These are phyloP conservation scores for Cetonia aurata DNA, from an alignment of 2,888 invertebrate species.

Conservation along the genomic window DNA sequence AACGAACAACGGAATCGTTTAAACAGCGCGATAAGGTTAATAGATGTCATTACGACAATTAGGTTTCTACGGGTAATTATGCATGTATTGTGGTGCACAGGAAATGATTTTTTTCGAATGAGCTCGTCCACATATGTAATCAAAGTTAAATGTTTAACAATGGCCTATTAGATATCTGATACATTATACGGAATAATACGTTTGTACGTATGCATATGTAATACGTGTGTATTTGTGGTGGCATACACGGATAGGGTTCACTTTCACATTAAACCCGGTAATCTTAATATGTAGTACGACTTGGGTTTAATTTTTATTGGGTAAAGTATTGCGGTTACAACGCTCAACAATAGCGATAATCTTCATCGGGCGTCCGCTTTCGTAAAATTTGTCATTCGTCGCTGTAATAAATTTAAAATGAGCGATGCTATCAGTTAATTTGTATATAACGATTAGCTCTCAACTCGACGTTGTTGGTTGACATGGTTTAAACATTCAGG, in stretches of 20 bases:
- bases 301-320: slow-evolving; percentile 31
- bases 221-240: not conserved
- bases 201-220: too few species aligned
- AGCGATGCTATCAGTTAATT: slow-evolving; percentile 5
- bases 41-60: slow-evolving; percentile 67
- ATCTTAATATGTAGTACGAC: slow-evolving; percentile 21
- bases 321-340: slow-evolving; percentile 8
- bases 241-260: slow-evolving; percentile 4
- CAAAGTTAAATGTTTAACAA: slow-evolving; percentile 67
- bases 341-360: slow-evolving; percentile 25
- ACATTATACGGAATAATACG: slow-evolving; percentile 47
- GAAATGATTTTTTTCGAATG: slow-evolving; percentile 57
- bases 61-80: slow-evolving; percentile 67
- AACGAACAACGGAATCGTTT: slow-evolving; percentile 27
- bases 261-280: slow-evolving; percentile 31
- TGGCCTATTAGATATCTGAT: slow-evolving; percentile 65
- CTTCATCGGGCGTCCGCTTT: slow-evolving; percentile 29
- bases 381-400: slow-evolving; percentile 32
- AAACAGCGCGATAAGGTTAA: slow-evolving; percentile 59
- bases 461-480: too few species aligned
- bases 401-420: slow-evolving; percentile 30
- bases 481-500: too few species aligned
- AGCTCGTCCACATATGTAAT: slow-evolving; percentile 68
- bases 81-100: slow-evolving; percentile 48
- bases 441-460: not conserved